Percentiles rank a stretch among this genome's conserved stretches.
Conservation (phyloP, 2,888 invertebrate species). For the Drosophila neotestacea region DNA sequence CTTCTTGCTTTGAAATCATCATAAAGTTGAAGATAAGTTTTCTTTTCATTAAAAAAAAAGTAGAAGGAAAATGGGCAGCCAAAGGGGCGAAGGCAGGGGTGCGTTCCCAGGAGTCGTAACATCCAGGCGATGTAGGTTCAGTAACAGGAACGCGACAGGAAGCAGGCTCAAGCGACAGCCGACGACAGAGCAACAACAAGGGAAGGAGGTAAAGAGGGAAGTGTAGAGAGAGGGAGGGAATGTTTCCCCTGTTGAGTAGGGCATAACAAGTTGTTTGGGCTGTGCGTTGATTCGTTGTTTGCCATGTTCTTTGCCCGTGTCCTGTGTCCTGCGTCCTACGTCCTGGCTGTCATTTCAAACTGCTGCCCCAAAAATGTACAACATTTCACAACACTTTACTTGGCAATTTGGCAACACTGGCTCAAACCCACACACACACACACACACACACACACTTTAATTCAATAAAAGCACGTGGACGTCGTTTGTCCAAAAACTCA, state of each 20-base stretch:
- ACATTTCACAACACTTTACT: conserved; percentile 64
- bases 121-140: conserved; percentile 36
- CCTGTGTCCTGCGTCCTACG: conserved; percentile 10
- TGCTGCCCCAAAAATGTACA: conserved; percentile 61
- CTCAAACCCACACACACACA: not conserved
- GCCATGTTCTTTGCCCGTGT: conserved; percentile 28
- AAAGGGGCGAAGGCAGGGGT: not conserved
- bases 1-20: conserved; percentile 74
- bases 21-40: conserved; percentile 82
- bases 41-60: conserved; percentile 75
- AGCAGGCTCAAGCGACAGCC: conserved; percentile 68
- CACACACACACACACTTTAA: conserved; percentile 45
- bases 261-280: conserved; percentile 25
- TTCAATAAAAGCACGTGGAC: conserved; percentile 77
- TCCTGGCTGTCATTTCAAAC: conserved; percentile 55
- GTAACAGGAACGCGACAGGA: conserved; percentile 61
- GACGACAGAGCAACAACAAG: conserved; percentile 16
- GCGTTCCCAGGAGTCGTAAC: conserved; percentile 43
- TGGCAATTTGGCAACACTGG: conserved; percentile 57
- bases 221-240: not conserved
- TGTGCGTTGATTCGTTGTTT: conserved; percentile 32
- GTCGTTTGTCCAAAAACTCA: conserved; percentile 6
- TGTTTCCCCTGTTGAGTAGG: conserved; percentile 21
- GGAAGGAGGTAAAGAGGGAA: not conserved
- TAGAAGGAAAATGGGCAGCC: conserved; percentile 50